A percentile compares a stretch with the other conserved stretches of the same genome.
These are phyloP conservation scores for Characodon lateralis DNA, from an alignment of 2,797 vertebrate species.

Conservation along the genomic window DNA sequence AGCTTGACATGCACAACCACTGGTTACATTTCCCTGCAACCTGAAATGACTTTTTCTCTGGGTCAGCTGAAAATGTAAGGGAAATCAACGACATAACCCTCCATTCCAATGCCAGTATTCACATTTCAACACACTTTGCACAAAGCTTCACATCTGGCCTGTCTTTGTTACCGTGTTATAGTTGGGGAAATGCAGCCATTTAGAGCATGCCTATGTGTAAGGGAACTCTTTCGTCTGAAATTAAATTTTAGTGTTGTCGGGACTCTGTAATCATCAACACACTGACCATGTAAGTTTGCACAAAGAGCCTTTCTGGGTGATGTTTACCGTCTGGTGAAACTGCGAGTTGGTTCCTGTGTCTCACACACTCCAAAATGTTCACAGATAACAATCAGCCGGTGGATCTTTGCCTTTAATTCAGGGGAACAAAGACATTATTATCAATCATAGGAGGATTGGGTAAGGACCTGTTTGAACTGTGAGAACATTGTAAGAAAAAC, in stretches of 20 bases:
- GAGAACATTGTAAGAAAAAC: slow-evolving; percentile 2
- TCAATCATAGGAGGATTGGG: slow-evolving; percentile 42
- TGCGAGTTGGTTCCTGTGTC: slow-evolving; percentile 54
- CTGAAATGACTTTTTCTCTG: slow-evolving; percentile 60
- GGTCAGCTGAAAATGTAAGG: slow-evolving; percentile 56
- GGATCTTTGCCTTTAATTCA: slow-evolving; percentile 41
- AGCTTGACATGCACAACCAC: slow-evolving; percentile 34
- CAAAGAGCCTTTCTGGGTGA: slow-evolving; percentile 58
- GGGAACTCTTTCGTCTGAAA: slow-evolving; percentile 48
- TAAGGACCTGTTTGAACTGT: slow-evolving; percentile 44
- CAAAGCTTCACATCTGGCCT: slow-evolving; percentile 64
- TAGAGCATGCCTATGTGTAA: slow-evolving; percentile 16
- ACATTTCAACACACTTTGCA: slow-evolving; percentile 27
- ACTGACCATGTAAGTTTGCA: slow-evolving; percentile 68
- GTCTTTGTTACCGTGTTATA: slow-evolving; percentile 65
- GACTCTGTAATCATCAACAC: slow-evolving; percentile 74
- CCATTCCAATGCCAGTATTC: neutral
- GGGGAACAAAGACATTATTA: slow-evolving; percentile 14
- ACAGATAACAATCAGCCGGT: slow-evolving; percentile 36
- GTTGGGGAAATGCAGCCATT: slow-evolving; percentile 49
- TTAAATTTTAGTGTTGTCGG: slow-evolving; percentile 20
- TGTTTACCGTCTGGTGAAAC: slow-evolving; percentile 65
- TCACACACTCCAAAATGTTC: slow-evolving; percentile 39
- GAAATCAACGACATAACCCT: slow-evolving; percentile 10
- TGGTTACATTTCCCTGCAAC: slow-evolving; percentile 39